Evolutionary conservation across 1,140 invertebrate species (phyloP).

Genomic region (Trichoplusia ni): DNA sequence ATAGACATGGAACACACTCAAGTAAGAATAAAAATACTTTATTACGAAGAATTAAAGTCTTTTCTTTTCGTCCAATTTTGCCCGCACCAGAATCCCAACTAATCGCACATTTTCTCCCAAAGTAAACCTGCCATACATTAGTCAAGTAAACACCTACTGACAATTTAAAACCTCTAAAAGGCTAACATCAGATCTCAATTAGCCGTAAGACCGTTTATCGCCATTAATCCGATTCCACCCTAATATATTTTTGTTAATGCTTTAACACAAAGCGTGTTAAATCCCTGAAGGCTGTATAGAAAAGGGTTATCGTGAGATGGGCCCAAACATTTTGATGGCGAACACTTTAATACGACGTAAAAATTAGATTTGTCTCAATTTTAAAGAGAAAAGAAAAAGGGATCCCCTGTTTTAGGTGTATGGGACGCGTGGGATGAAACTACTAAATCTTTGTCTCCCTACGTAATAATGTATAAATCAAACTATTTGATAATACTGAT

Average conservation of each 20-base stretch:
- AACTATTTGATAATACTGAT: no score
- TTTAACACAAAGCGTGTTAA: slow-evolving; percentile 5
- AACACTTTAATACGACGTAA: slow-evolving; percentile 3
- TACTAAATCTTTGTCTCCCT: no score
- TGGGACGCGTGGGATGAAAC: background rate
- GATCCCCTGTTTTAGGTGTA: background rate
- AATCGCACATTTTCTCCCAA: background rate
- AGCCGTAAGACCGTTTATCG: background rate
- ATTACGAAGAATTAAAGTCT: no score
- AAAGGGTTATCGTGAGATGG: background rate
- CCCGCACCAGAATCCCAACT: no score
- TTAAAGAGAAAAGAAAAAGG: background rate
- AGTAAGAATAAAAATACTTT: no score
- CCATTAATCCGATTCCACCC: slow-evolving; percentile 19
- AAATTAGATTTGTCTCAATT: background rate
- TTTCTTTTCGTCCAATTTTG: no score
- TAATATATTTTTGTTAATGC: slow-evolving; percentile 18
- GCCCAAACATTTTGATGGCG: slow-evolving; percentile 6
- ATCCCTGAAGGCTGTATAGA: background rate
- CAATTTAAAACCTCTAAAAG: slow-evolving; percentile 13
- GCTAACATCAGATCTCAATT: slow-evolving; percentile 24
- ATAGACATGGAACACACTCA: no score
- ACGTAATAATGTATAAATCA: no score
- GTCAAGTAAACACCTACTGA: background rate
- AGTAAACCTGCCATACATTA: background rate